A percentile compares a stretch with the other conserved stretches of the same genome.
Conservation (phyloP, 1,140 invertebrate species). For the Theocolax elegans region DNA sequence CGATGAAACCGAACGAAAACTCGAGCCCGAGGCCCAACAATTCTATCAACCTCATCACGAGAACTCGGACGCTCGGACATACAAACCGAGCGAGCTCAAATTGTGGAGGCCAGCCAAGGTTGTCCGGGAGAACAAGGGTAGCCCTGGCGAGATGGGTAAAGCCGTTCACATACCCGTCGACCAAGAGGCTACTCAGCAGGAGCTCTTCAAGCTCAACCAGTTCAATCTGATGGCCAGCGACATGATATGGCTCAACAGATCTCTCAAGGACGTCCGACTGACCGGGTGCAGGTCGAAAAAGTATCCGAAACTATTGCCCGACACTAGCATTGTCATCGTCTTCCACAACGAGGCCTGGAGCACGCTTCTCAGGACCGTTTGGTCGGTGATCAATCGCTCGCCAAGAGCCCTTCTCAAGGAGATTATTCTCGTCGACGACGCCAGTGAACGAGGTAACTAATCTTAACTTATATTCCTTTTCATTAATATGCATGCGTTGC, state of each 20-base stretch:
- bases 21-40: background rate
- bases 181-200: constrained; percentile 88
- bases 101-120: constrained; percentile 79
- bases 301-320: constrained; percentile 82
- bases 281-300: constrained; percentile 83
- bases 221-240: constrained; percentile 98
- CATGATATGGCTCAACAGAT: constrained; percentile 96
- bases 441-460: constrained; percentile 90
- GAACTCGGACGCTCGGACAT: constrained; percentile 49
- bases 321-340: constrained; percentile 94
- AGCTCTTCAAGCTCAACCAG: constrained; percentile 97
- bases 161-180: constrained; percentile 87
- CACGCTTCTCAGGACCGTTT: constrained; percentile 94
- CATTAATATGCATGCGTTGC: background rate
- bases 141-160: constrained; percentile 88
- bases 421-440: constrained; percentile 96
- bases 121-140: constrained; percentile 75
- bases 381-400: constrained; percentile 95
- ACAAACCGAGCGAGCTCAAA: constrained; percentile 70
- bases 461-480: no score
- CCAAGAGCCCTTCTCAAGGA: constrained; percentile 88
- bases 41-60: background rate
- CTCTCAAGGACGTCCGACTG: constrained; percentile 93
- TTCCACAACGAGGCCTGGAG: constrained; percentile 99
- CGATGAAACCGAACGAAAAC: background rate